These are phyloP conservation scores for Ptilodon capucinus DNA, from an alignment of 2,888 invertebrate genomes.

Conservation along the genomic window DNA sequence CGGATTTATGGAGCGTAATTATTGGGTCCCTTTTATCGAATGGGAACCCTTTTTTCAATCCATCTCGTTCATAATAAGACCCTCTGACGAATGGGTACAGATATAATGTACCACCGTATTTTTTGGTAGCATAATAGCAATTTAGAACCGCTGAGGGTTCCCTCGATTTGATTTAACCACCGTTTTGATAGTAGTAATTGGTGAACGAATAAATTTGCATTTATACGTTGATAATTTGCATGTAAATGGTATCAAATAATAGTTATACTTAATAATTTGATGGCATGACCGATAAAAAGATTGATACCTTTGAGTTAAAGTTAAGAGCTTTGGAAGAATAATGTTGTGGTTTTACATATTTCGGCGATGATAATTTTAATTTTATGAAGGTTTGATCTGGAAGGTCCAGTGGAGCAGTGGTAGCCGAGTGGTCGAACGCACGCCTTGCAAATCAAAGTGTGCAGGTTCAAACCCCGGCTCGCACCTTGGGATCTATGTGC, in stretches of 20 bases:
- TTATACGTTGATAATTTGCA: constrained; percentile 18
- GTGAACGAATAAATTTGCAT: constrained; percentile 29
- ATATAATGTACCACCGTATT: constrained; percentile 4
- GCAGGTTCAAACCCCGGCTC: too few relatives aligned
- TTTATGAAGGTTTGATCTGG: too few relatives aligned
- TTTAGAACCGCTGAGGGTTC: not conserved
- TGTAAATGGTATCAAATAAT: not conserved
- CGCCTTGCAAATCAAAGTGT: too few relatives aligned
- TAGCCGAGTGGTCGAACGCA: too few relatives aligned
- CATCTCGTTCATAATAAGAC: constrained; percentile 26
- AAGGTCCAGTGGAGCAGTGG: too few relatives aligned
- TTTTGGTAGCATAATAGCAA: constrained; percentile 14
- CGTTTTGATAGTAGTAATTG: constrained; percentile 28
- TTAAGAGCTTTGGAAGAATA: too few relatives aligned
- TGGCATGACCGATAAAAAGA: not conserved
- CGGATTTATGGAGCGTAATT: constrained; percentile 68
- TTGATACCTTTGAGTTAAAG: too few relatives aligned
- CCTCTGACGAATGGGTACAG: constrained; percentile 17
- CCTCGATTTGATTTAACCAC: constrained; percentile 20
- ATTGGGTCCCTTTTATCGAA: constrained; percentile 50
- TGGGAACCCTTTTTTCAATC: constrained; percentile 36
- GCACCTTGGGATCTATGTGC: too few relatives aligned
- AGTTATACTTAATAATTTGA: not conserved
- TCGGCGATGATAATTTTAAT: too few relatives aligned
- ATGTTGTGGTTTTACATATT: too few relatives aligned